A percentile compares a stretch with the other conserved stretches of the same genome.
Evolutionary conservation across 2,888 invertebrate species (phyloP).

Genomic region (Drosophila pseudotakahashii): DNA sequence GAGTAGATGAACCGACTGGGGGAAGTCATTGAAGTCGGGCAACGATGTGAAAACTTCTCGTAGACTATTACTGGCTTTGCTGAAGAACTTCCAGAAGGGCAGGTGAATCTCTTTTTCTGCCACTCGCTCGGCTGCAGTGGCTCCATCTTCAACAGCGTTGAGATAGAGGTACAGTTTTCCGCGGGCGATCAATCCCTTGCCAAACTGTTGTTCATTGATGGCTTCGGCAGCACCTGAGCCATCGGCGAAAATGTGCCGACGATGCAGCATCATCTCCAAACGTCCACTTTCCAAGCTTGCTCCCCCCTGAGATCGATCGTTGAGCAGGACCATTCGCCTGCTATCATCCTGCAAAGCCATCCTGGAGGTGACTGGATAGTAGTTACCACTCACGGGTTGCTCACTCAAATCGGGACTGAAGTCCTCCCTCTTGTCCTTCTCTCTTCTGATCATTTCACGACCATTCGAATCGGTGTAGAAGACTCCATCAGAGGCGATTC

Average conservation of each 20-base stretch:
- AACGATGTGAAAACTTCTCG: slow-evolving; percentile 83
- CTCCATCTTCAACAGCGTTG: slow-evolving; percentile 18
- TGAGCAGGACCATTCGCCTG: slow-evolving; percentile 84
- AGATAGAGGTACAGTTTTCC: slow-evolving; percentile 88
- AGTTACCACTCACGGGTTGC: slow-evolving; percentile 93
- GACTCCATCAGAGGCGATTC: slow-evolving; percentile 86
- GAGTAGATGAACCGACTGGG: slow-evolving; percentile 89
- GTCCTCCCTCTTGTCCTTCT: slow-evolving; percentile 88
- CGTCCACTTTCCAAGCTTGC: slow-evolving; percentile 90
- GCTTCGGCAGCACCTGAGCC: slow-evolving; percentile 96
- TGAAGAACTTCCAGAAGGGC: slow-evolving; percentile 87
- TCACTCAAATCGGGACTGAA: slow-evolving; percentile 87
- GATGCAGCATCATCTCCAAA: slow-evolving; percentile 90
- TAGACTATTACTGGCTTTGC: slow-evolving; percentile 82
- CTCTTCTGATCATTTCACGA: slow-evolving; percentile 91
- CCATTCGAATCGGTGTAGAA: slow-evolving; percentile 98
- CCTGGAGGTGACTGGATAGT: slow-evolving; percentile 95
- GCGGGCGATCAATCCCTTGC: slow-evolving; percentile 88
- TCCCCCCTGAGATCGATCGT: slow-evolving; percentile 93
- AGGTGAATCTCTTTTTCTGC: slow-evolving; percentile 86
- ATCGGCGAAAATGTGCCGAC: slow-evolving; percentile 93
- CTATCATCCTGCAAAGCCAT: slow-evolving; percentile 88
- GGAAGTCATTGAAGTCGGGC: slow-evolving; percentile 83
- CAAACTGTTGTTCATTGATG: slow-evolving; percentile 91
- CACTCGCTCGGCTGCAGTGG: slow-evolving; percentile 83